Percentiles rank a stretch among this genome's conserved stretches.
Evolutionary conservation across 2,888 invertebrate genomes (phyloP).

Genomic region (Athalia rosae): DNA sequence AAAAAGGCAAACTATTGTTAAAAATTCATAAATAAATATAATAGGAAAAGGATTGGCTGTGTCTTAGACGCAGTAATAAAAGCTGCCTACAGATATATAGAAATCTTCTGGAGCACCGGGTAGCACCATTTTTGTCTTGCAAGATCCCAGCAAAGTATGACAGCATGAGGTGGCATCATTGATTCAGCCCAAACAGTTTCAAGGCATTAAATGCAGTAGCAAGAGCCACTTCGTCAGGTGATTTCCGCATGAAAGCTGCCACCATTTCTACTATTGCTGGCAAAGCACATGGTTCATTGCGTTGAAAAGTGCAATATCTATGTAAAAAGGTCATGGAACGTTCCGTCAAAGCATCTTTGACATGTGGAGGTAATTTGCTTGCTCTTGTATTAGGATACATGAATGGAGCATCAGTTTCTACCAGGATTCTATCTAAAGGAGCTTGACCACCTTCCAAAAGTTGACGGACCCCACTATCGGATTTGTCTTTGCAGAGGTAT

Average conservation of each 20-base stretch:
- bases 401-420: constrained; percentile 96
- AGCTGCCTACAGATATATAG: constrained; percentile 40
- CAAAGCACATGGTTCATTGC: constrained; percentile 96
- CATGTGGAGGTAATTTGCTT: constrained; percentile 90
- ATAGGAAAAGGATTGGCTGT: constrained; percentile 45
- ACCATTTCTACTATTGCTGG: constrained; percentile 95
- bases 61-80: constrained; percentile 32
- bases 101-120: constrained; percentile 39
- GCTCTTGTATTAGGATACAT: constrained; percentile 97
- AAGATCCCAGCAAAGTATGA: neutral
- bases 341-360: constrained; percentile 91
- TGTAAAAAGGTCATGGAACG: constrained; percentile 88
- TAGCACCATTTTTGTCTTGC: constrained; percentile 39
- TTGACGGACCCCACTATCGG: constrained; percentile 91
- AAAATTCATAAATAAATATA: constrained; percentile 41
- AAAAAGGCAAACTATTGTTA: neutral
- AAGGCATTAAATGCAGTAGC: constrained; percentile 94
- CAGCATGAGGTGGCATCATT: constrained; percentile 71
- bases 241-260: constrained; percentile 91
- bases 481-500: constrained; percentile 93
- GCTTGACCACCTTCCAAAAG: constrained; percentile 86
- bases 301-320: constrained; percentile 95
- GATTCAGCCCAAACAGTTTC: constrained; percentile 90
- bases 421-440: constrained; percentile 88
- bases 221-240: constrained; percentile 92